Conservation (phyloP, 2,888 invertebrate species). For the Cataglyphis rosenhaueri region DNA sequence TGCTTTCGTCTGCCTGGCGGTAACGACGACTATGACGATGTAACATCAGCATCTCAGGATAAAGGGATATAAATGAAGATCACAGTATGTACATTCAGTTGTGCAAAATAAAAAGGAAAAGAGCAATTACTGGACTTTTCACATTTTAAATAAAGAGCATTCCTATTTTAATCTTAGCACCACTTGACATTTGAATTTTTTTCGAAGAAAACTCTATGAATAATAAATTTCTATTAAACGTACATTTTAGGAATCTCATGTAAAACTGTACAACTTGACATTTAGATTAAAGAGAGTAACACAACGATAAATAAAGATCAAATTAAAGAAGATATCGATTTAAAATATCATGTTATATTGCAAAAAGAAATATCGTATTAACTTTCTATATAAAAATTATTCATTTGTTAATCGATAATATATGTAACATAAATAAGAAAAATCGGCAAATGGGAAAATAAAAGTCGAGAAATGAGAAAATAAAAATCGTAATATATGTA, state of each 20-base stretch:
- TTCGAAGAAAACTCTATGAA: neutral
- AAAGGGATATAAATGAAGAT: conserved; percentile 47
- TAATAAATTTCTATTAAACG: neutral
- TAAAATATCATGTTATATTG: neutral
- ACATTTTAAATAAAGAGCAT: conserved; percentile 7
- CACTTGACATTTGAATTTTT: conserved; percentile 1
- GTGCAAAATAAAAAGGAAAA: neutral
- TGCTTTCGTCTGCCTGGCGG: conserved; percentile 52
- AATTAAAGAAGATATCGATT: neutral
- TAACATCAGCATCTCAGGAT: conserved; percentile 14
- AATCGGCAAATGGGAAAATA: conserved; percentile 9
- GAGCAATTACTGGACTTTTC: neutral
- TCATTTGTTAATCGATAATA: neutral
- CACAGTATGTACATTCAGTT: conserved; percentile 11
- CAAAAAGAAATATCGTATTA: neutral
- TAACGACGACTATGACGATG: conserved; percentile 36
- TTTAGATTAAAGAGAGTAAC: neutral
- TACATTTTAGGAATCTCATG: neutral
- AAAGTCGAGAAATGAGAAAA: neutral
- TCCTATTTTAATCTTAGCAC: neutral
- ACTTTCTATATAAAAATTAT: neutral
- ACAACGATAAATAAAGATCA: neutral
- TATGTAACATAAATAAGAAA: neutral
- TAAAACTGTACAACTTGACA: neutral
- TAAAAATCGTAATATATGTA: conserved; percentile 13